These are phyloP conservation scores for Macropis europaea DNA, from an alignment of 2,888 invertebrate species.

Conservation along the genomic window DNA sequence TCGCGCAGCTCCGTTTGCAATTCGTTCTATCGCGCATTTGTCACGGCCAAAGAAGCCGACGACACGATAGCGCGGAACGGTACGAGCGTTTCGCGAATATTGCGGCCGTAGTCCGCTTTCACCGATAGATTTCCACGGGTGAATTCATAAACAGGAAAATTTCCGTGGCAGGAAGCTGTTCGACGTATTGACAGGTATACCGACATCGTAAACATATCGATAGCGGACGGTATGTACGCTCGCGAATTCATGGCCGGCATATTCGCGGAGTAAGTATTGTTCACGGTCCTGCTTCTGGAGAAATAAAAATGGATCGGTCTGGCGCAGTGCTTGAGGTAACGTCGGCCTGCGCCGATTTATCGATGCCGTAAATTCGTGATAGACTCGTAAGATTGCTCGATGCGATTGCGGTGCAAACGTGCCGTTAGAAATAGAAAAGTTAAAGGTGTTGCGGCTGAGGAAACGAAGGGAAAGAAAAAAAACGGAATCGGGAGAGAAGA, in stretches of 20 bases:
- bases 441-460: conserved; percentile 1
- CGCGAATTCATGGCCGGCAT: conserved; percentile 8
- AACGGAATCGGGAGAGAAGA: neutral
- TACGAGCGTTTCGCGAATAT: neutral
- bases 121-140: neutral
- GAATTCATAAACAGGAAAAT: neutral
- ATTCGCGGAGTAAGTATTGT: conserved; percentile 5
- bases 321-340: neutral
- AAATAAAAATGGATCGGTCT: conserved; percentile 26
- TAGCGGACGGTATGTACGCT: neutral
- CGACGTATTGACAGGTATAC: conserved; percentile 13
- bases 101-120: neutral
- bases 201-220: neutral
- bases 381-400: conserved; percentile 15
- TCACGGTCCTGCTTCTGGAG: neutral
- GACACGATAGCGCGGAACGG: neutral
- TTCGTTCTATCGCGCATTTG: neutral
- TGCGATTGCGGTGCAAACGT: conserved; percentile 10
- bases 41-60: neutral
- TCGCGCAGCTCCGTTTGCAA: neutral
- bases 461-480: neutral
- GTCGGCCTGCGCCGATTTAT: conserved; percentile 11
- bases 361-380: conserved; percentile 24
- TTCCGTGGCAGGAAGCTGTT: neutral
- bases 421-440: conserved; percentile 25